Evolutionary conservation across 2,797 vertebrate genomes (phyloP).

Genomic region (Lagocephalus sceleratus): DNA sequence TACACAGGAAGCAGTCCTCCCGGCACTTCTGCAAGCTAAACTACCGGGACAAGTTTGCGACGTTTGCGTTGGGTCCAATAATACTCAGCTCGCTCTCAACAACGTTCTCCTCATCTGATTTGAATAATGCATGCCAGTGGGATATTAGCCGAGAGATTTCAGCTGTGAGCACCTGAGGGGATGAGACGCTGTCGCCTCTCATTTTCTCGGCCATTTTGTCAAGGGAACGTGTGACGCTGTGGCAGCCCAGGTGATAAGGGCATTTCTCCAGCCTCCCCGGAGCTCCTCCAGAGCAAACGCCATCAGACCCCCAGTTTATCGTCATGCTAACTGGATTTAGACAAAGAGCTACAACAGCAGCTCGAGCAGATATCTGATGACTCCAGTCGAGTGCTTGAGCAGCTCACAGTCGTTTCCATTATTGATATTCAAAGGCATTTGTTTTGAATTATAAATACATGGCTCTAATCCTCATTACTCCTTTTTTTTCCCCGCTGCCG

Average conservation of each 20-base stretch:
- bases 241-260: slow-evolving; percentile 64
- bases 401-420: slow-evolving; percentile 53
- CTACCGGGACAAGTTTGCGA: slow-evolving; percentile 74
- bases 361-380: slow-evolving; percentile 56
- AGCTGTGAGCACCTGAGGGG: slow-evolving; percentile 55
- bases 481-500: slow-evolving; percentile 35
- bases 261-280: slow-evolving; percentile 47
- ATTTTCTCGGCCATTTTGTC: slow-evolving; percentile 61
- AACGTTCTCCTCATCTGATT: slow-evolving; percentile 83
- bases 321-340: slow-evolving; percentile 69
- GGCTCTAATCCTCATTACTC: slow-evolving; percentile 68
- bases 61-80: slow-evolving; percentile 85
- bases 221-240: slow-evolving; percentile 55
- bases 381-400: slow-evolving; percentile 63
- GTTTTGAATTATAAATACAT: slow-evolving; percentile 68
- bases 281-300: slow-evolving; percentile 61
- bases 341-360: slow-evolving; percentile 65
- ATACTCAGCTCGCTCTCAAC: slow-evolving; percentile 72
- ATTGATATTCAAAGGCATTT: slow-evolving; percentile 63
- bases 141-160: slow-evolving; percentile 72
- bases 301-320: slow-evolving; percentile 63
- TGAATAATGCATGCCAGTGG: slow-evolving; percentile 81
- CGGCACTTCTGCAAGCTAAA: slow-evolving; percentile 45
- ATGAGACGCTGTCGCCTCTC: slow-evolving; percentile 59
- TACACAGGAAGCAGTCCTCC: slow-evolving; percentile 52